Conservation (phyloP, 2,888 invertebrate species). For the Pseudoips prasinana region DNA sequence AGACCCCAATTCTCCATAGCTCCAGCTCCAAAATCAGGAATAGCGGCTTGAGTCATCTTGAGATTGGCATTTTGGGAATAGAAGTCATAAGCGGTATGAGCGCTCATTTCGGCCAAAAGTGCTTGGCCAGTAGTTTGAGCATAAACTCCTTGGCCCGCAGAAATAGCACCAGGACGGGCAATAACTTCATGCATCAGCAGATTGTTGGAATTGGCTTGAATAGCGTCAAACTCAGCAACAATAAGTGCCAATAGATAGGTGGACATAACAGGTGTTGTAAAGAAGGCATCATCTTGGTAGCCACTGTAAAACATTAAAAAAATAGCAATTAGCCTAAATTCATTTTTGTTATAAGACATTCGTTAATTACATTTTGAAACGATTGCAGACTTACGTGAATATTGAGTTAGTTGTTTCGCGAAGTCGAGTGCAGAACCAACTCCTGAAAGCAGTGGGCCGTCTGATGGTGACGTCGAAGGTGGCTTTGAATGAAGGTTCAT, state of each 20-base stretch:
- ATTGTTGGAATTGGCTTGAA: constrained; percentile 12
- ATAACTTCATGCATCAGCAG: constrained; percentile 61
- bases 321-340: background rate
- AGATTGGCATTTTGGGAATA: constrained; percentile 66
- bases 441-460: constrained; percentile 69
- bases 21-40: constrained; percentile 89
- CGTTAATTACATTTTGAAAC: background rate
- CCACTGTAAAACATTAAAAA: constrained; percentile 39
- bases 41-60: constrained; percentile 87
- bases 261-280: constrained; percentile 78
- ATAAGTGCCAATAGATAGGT: constrained; percentile 88
- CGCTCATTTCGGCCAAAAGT: constrained; percentile 73
- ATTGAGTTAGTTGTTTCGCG: constrained; percentile 24
- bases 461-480: constrained; percentile 86
- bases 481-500: constrained; percentile 92
- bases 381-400: constrained; percentile 39
- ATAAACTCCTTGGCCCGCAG: constrained; percentile 56
- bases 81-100: constrained; percentile 78
- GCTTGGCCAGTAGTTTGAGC: constrained; percentile 64
- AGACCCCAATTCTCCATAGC: constrained; percentile 95
- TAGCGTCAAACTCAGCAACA: constrained; percentile 81
- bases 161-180: constrained; percentile 66
- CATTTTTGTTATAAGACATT: too few species aligned
- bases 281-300: constrained; percentile 53
- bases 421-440: constrained; percentile 83